Conservation (phyloP, 2,113 vertebrate species). For the Jaculus jaculus region DNA sequence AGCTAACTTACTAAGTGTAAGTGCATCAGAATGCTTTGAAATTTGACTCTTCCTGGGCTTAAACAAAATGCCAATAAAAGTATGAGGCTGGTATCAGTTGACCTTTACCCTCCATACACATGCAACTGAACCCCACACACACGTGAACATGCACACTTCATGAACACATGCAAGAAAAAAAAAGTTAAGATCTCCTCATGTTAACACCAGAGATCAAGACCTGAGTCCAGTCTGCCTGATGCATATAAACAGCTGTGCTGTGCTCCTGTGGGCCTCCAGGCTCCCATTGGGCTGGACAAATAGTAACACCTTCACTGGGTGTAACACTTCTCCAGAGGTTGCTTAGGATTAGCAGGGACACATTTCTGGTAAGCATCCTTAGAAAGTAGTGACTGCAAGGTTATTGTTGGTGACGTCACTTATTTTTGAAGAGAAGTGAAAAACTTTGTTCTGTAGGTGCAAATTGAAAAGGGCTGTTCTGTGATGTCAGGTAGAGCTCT, state of each 20-base stretch:
- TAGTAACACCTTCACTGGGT: not conserved
- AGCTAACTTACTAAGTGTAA: not conserved
- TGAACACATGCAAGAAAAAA: too few species aligned
- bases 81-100: too few species aligned
- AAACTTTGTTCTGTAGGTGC: constrained; percentile 48
- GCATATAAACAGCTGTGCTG: too few species aligned
- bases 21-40: not conserved
- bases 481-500: not conserved
- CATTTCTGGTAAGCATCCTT: not conserved
- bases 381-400: not conserved
- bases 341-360: not conserved
- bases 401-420: constrained; percentile 18
- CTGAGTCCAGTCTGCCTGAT: not conserved
- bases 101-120: too few species aligned
- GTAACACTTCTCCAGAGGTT: too few species aligned
- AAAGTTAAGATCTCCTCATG: too few species aligned
- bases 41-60: not conserved
- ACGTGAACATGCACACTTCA: too few species aligned
- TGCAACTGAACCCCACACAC: too few species aligned
- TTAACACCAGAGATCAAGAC: too few species aligned
- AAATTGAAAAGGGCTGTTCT: constrained; percentile 2
- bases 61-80: not conserved
- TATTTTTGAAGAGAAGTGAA: constrained; percentile 18
- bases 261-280: not conserved
- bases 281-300: fast-evolving